These are phyloP conservation scores for Melinaea menophilus DNA, from an alignment of 2,888 invertebrate genomes.

Conservation along the genomic window DNA sequence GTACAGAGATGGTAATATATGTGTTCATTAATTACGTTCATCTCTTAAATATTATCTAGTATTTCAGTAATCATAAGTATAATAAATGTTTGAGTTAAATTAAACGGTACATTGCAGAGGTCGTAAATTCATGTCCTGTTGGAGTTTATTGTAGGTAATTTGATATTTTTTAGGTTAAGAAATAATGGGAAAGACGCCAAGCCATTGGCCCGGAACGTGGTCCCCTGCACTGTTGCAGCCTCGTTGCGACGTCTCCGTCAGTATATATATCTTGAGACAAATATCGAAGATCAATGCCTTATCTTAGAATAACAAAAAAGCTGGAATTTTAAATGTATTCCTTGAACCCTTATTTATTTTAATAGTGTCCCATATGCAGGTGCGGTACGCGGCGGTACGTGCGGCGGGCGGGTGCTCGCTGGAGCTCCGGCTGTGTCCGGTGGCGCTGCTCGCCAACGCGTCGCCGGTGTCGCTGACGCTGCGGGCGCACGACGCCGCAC, in stretches of 20 bases:
- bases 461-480: slow-evolving; percentile 53
- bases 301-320: too few species aligned
- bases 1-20: slow-evolving; percentile 31
- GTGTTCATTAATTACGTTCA: background rate
- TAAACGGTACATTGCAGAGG: too few species aligned
- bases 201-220: slow-evolving; percentile 55
- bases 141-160: slow-evolving; percentile 3
- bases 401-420: slow-evolving; percentile 64
- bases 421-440: slow-evolving; percentile 51
- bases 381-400: slow-evolving; percentile 53
- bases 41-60: too few species aligned
- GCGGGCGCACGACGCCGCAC: slow-evolving; percentile 61
- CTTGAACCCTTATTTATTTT: slow-evolving; percentile 3
- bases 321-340: background rate
- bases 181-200: slow-evolving; percentile 36
- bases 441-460: slow-evolving; percentile 60
- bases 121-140: too few species aligned
- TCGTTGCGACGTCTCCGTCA: slow-evolving; percentile 60
- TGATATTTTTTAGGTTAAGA: slow-evolving; percentile 44
- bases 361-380: slow-evolving; percentile 36
- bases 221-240: slow-evolving; percentile 55
- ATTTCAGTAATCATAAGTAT: too few species aligned
- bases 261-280: slow-evolving; percentile 26
- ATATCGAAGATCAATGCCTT: too few species aligned
- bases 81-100: too few species aligned